Evolutionary conservation across 64 coral and sea anemone genomes (phyloP), one percentile per base, ranked within the genome.

Genomic region (Stichodactyla mertensii): DNA sequence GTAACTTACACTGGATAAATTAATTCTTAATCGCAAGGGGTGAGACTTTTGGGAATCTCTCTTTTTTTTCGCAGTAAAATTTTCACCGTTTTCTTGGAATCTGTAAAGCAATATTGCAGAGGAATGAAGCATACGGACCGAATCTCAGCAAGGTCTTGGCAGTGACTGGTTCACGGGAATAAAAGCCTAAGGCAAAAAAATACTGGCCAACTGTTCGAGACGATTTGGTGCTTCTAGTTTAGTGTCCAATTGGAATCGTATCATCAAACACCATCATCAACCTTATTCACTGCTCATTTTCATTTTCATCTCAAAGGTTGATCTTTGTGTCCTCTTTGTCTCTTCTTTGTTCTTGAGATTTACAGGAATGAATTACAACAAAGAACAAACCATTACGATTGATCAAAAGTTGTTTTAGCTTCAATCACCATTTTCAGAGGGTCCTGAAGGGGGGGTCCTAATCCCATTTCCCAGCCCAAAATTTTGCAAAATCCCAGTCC

Each of bases 131-230:
- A 28, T 74, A 31, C 27, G 12, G 24, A 74, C 10, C 69, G 8
- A 74, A 31, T 74, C 69, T 22, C 22, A 2, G 69, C 69, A 27
- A 9, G 56, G 56, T 58, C 14, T 58, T 58, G 56, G 56, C 8
- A 58, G 14, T 58, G 56, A 45, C 36, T 45, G 36, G 56, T 9
- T 58, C 14, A 58, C 9, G 8, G 56, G 56, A 58, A 11, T 58
- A 9, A 16, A 53, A 54, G 53, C 36, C 78, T 81, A 53, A 53
- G 51, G 53, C 52, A 54, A 81, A 20, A 81, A 55, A 45, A 45
- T 45, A 81, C 78, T 15, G 78, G 78, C 54, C 78, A 53, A 81
- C 16, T 81, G 78, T 55, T 19, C 12, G 78, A 81, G 36, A 81
- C 69, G 24, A 10, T 27, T 31, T 23, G 69, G 69, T 74, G 69